Evolutionary conservation across 2,888 invertebrate genomes (phyloP), one percentile per base, ranked within the genome.

Genomic region (Julus scanicus): DNA sequence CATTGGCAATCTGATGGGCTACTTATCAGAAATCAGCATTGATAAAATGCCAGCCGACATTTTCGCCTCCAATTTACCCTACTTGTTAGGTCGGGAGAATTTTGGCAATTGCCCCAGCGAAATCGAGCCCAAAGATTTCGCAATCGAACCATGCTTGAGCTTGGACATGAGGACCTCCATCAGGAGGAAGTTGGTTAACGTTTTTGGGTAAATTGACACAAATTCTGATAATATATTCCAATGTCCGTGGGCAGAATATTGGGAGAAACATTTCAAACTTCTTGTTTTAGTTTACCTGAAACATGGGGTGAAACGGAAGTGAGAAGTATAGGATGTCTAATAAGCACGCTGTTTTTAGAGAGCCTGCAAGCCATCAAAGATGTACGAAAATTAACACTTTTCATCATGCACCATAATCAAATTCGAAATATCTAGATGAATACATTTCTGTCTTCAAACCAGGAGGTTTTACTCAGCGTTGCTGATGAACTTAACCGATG

Each of bases 1-100:
- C n/a, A 87, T 87, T 6, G 80, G 63, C 53, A 87, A 87, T 71
- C 71, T 87, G 20, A 87, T 87, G 87, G 87, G 87, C 20, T 87
- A 87, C 29, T 71, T 87, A 29, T 71, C 87, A 8, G 87, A 87
- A 87, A 87, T 87, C 15, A 63, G 63, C 20, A 87, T 87, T n/a
- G 87, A 87, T 20, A 87, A 87, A 71, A 57, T 87, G 71, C 39
- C 37, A 5, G 48, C 37, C 39, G 87, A 87, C 8, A 48, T 71
- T 37, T 87, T 87, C 15, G 20, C 39, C 39, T 71, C 63, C 5
- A 57, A 87, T 39, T 80, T 87, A 39, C 87, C 87, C 39, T 48
- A 87, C 37, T 48, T 87, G 39, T 39, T 87, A 20, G 87, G 87
- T 49, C 37, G 9, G 37, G 63, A 71, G 15, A 57, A 44, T 39